Percentiles rank a stretch among this genome's conserved stretches.
Evolutionary conservation across 1,140 invertebrate species (phyloP).

Genomic region (Cydia fagiglandana): DNA sequence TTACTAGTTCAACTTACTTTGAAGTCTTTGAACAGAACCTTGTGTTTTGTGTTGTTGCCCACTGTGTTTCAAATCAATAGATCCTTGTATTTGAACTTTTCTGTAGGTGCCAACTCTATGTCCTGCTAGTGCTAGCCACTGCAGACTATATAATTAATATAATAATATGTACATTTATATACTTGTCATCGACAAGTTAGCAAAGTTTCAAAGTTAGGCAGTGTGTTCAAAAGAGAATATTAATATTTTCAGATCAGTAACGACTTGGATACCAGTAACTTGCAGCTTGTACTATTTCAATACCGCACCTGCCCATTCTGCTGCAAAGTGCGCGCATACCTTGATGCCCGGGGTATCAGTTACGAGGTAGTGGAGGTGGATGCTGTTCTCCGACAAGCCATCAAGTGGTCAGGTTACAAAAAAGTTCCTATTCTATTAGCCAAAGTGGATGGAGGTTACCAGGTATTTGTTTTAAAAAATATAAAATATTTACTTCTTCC

Average conservation of each 20-base stretch:
- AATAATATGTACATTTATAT: too few species aligned
- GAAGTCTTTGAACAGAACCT: too few species aligned
- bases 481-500: not conserved
- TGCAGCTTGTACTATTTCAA: conserved; percentile 95
- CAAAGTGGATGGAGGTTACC: conserved; percentile 85
- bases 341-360: conserved; percentile 96
- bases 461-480: conserved; percentile 68
- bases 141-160: too few species aligned
- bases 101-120: too few species aligned
- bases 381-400: conserved; percentile 93
- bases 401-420: conserved; percentile 96
- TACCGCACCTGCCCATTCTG: conserved; percentile 99
- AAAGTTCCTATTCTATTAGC: conserved; percentile 97
- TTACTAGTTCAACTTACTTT: too few species aligned
- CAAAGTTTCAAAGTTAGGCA: too few species aligned
- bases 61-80: too few species aligned
- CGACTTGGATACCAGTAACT: conserved; percentile 84
- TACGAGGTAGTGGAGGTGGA: conserved; percentile 99
- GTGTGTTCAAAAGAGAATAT: not conserved
- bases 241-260: conserved; percentile 78
- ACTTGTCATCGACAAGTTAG: too few species aligned
- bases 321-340: conserved; percentile 96
- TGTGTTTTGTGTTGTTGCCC: too few species aligned
- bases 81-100: too few species aligned
- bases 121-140: too few species aligned